Percentiles rank a stretch among this genome's conserved stretches.
Conservation (phyloP, 2,888 invertebrate species). For the Hirtodrosophila confusa region DNA sequence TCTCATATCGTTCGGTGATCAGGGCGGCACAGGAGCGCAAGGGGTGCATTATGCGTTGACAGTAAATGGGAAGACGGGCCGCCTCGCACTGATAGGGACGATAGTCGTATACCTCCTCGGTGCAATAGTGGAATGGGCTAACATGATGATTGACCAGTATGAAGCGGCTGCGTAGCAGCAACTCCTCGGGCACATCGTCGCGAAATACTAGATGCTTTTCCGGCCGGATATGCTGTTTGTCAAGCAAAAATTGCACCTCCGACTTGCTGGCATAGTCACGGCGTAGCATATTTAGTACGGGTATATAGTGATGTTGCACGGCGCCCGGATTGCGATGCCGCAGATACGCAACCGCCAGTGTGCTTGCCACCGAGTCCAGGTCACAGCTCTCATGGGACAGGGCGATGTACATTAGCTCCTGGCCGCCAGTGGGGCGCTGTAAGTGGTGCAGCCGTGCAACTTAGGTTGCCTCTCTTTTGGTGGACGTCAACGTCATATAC, state of each 20-base stretch:
- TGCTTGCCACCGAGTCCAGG: conserved; percentile 58
- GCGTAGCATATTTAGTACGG: conserved; percentile 54
- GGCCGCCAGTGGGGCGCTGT: conserved; percentile 30
- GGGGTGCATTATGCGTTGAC: conserved; percentile 37
- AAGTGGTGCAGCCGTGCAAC: conserved; percentile 6
- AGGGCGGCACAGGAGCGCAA: conserved; percentile 50
- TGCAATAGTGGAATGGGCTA: conserved; percentile 45
- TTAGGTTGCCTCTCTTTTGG: not conserved
- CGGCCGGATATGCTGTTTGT: conserved; percentile 18
- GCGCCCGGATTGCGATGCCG: conserved; percentile 26
- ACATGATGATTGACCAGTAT: conserved; percentile 59
- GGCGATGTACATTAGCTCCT: conserved; percentile 25
- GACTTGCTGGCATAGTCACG: conserved; percentile 44
- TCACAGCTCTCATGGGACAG: conserved; percentile 56
- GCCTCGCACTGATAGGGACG: conserved; percentile 32
- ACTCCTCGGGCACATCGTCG: conserved; percentile 46
- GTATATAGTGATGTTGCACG: conserved; percentile 26
- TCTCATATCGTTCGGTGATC: conserved; percentile 29
- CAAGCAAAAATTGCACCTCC: conserved; percentile 42
- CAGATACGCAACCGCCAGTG: conserved; percentile 48
- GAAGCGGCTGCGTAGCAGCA: conserved; percentile 42
- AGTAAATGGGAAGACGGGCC: conserved; percentile 40
- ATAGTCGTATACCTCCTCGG: conserved; percentile 53
- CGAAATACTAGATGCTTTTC: conserved; percentile 50
- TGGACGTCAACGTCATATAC: not conserved